These are phyloP conservation scores for Bostrychus sinensis DNA, from an alignment of 2,113 vertebrate genomes.

Conservation along the genomic window DNA sequence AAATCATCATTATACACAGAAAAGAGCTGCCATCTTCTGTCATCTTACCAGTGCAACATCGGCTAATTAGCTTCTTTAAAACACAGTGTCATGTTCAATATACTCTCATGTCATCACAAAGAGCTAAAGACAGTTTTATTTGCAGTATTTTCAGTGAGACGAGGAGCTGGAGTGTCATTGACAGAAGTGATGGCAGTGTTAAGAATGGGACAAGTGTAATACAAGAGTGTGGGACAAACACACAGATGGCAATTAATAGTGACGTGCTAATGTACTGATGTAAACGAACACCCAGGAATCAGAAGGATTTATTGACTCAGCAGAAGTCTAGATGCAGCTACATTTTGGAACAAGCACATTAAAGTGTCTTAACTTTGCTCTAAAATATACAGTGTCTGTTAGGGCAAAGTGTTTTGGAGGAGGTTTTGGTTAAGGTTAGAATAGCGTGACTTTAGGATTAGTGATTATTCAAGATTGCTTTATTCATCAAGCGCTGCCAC, in stretches of 20 bases:
- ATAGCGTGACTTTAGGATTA: no score
- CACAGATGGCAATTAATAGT: neutral
- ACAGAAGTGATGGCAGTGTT: conserved; percentile 3
- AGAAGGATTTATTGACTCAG: neutral
- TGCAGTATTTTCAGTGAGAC: neutral
- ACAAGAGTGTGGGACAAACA: conserved; percentile 21
- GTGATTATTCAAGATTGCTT: no score
- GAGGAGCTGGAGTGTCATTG: neutral
- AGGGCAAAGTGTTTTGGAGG: no score
- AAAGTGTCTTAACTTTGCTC: no score
- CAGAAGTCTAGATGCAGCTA: neutral
- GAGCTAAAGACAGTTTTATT: conserved; percentile 1
- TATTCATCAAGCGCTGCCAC: no score
- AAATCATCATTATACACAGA: conserved; percentile 47
- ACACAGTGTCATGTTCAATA: conserved; percentile 36
- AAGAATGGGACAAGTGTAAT: conserved; percentile 23
- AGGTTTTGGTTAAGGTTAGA: no score
- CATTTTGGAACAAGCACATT: no score
- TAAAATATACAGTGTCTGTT: no score
- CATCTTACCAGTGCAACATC: conserved; percentile 18
- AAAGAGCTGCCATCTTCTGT: conserved; percentile 39
- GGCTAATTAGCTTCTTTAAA: conserved; percentile 60
- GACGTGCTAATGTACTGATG: conserved; percentile 9
- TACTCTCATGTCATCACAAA: conserved; percentile 20
- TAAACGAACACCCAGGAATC: conserved; percentile 4